phyloP scores from a whole-genome alignment of 2,888 invertebrate genomes.

The Trachelus stipa region DNA sequence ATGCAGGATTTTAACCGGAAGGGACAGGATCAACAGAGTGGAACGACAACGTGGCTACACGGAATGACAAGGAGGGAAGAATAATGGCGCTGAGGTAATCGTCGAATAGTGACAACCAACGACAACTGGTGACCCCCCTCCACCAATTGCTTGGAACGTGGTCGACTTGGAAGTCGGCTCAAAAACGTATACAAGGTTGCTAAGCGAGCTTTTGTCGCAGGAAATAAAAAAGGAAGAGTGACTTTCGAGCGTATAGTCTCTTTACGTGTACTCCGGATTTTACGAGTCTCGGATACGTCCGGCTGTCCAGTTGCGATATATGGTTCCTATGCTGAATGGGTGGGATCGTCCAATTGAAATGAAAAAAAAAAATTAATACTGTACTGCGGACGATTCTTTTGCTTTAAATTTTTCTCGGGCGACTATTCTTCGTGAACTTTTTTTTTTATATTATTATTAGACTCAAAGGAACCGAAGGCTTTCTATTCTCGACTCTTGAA shows the following conservation, averaged over 20 bases:
- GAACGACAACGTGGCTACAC: slow-evolving; percentile 1
- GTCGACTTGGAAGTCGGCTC: not conserved
- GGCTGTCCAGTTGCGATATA: not conserved
- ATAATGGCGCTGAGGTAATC: slow-evolving; percentile 8
- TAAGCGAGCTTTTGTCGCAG: not conserved
- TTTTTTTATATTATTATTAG: not conserved
- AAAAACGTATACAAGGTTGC: not conserved
- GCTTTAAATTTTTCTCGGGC: not conserved
- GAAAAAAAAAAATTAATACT: not conserved
- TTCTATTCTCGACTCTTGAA: slow-evolving; percentile 4
- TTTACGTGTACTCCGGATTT: not conserved
- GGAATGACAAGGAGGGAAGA: not conserved
- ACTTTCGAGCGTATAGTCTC: not conserved
- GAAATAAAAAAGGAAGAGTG: not conserved
- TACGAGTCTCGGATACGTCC: not conserved
- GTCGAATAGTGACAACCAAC: not conserved
- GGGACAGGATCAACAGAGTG: slow-evolving; percentile 9
- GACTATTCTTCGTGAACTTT: not conserved
- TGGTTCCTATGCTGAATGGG: not conserved
- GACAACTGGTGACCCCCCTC: not conserved
- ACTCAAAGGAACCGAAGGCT: not conserved
- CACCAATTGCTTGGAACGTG: not conserved
- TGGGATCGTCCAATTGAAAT: not conserved
- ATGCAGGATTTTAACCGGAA: slow-evolving; percentile 1
- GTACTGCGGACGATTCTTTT: not conserved